phyloP scores from a whole-genome alignment of 2,113 vertebrate genomes.

The Suncus etruscus region DNA sequence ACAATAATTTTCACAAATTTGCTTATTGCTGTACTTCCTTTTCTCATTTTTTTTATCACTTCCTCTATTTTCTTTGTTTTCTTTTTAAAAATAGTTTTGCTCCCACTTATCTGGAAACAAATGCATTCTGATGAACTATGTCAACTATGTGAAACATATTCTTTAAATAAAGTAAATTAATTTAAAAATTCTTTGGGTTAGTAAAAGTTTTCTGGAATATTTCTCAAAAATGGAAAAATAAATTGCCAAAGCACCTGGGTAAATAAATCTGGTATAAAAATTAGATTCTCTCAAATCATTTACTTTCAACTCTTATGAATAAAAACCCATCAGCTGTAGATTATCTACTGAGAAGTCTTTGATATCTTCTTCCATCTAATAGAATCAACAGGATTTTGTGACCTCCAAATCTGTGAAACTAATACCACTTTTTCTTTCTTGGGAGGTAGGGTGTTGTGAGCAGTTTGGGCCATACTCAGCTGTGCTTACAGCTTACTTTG shows the following conservation, averaged over 20 bases:
- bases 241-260: background rate
- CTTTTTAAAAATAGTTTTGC: no score
- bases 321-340: background rate
- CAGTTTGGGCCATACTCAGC: no score
- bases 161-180: no score
- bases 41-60: no score
- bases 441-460: no score
- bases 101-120: no score
- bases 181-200: background rate
- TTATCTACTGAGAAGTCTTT: background rate
- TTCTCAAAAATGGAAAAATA: constrained; percentile 11
- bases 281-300: constrained; percentile 47
- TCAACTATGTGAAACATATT: no score
- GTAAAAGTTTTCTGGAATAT: background rate
- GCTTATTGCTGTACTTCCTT: no score
- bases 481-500: no score
- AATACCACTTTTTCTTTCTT: background rate
- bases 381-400: background rate
- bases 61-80: no score
- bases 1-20: no score
- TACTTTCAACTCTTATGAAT: background rate
- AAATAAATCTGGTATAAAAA: background rate
- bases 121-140: no score
- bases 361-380: background rate
- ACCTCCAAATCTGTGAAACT: background rate